phyloP scores from a whole-genome alignment of 1,140 invertebrate genomes.

The Sweltsa coloradensis region DNA sequence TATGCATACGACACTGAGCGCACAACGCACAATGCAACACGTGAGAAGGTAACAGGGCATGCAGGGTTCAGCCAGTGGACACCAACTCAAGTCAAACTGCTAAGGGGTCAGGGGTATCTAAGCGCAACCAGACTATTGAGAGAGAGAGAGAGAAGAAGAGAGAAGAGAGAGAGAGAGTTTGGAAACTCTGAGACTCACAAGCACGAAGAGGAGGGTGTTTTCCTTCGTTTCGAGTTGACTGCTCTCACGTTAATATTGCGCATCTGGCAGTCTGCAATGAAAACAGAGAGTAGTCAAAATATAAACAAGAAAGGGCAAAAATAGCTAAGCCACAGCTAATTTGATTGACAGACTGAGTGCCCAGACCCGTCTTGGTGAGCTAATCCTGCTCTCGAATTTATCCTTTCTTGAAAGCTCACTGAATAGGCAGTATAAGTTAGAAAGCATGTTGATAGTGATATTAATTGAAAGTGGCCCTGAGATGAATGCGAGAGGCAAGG shows the following conservation, averaged over 20 bases:
- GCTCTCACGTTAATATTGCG: constrained; percentile 62
- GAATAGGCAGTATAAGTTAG: too few species aligned
- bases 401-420: too few species aligned
- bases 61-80: constrained; percentile 12
- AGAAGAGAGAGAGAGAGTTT: constrained; percentile 21
- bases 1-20: background rate
- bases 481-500: too few species aligned
- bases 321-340: constrained; percentile 3
- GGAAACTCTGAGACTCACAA: constrained; percentile 50
- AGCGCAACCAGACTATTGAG: constrained; percentile 15
- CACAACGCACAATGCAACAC: constrained; percentile 8
- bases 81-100: constrained; percentile 13
- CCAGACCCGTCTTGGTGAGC: too few species aligned
- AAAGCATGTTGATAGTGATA: too few species aligned
- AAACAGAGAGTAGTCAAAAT: constrained; percentile 31
- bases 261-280: constrained; percentile 61
- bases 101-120: constrained; percentile 11
- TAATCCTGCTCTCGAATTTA: too few species aligned
- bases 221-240: constrained; percentile 57
- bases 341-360: too few species aligned
- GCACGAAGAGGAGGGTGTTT: constrained; percentile 52
- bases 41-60: constrained; percentile 1
- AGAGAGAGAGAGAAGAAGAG: constrained; percentile 6
- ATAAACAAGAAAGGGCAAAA: constrained; percentile 11
- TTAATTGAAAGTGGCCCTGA: too few species aligned